These are phyloP conservation scores for Thomomys bottae DNA, from an alignment of 2,113 vertebrate species.

Conservation along the genomic window DNA sequence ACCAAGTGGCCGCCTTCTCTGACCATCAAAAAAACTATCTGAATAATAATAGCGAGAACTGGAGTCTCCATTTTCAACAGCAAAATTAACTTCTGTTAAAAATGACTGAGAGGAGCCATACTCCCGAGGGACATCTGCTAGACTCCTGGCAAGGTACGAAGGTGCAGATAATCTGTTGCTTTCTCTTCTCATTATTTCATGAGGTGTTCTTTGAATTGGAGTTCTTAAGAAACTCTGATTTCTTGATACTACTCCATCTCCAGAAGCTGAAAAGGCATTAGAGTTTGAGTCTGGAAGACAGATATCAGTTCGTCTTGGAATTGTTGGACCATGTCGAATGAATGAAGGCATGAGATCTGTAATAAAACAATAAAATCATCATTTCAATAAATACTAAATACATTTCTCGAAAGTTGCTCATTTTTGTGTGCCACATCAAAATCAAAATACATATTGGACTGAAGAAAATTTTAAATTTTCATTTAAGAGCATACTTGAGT, in stretches of 20 bases:
- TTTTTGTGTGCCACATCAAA: conserved; percentile 15
- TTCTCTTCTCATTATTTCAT: conserved; percentile 92
- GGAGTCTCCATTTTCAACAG: conserved; percentile 93
- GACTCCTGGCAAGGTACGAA: conserved; percentile 91
- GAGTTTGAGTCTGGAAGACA: conserved; percentile 89
- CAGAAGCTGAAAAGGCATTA: conserved; percentile 85
- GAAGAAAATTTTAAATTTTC: conserved; percentile 35
- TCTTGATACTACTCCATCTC: conserved; percentile 89
- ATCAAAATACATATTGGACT: conserved; percentile 29
- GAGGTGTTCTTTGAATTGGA: conserved; percentile 89
- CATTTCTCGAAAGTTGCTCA: conserved; percentile 47
- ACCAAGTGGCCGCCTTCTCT: conserved; percentile 86
- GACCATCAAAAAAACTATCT: conserved; percentile 92
- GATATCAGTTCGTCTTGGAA: conserved; percentile 94
- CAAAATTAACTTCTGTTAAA: conserved; percentile 88
- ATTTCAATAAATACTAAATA: conserved; percentile 42
- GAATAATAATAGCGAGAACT: conserved; percentile 89
- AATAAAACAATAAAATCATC: conserved; percentile 34
- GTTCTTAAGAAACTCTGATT: conserved; percentile 94
- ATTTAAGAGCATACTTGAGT: conserved; percentile 1
- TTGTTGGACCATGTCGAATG: conserved; percentile 98
- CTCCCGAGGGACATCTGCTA: conserved; percentile 93
- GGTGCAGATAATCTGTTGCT: conserved; percentile 96
- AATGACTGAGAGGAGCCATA: conserved; percentile 94
- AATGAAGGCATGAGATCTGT: conserved; percentile 99